A percentile compares a stretch with the other conserved stretches of the same genome.
These are phyloP conservation scores for Graphium colonna DNA, from an alignment of 2,888 invertebrate genomes.

Conservation along the genomic window DNA sequence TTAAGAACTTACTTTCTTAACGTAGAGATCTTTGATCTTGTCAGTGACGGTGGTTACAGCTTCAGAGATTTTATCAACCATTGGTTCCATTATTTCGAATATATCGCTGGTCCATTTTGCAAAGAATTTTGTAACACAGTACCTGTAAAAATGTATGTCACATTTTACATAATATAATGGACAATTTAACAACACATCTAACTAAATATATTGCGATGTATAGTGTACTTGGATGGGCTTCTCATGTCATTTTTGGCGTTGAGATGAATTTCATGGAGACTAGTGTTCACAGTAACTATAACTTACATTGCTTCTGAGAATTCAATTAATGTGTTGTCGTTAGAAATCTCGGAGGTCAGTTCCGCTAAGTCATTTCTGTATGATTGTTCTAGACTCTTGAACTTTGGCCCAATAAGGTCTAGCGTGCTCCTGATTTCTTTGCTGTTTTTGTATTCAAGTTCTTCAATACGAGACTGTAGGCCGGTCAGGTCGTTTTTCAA, in stretches of 20 bases:
- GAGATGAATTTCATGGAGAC: too few species aligned
- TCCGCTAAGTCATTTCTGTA: slow-evolving; percentile 83
- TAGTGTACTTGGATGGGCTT: too few species aligned
- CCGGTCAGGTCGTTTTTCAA: slow-evolving; percentile 64
- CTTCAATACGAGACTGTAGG: slow-evolving; percentile 54
- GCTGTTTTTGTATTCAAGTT: slow-evolving; percentile 55
- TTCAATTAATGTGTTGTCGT: slow-evolving; percentile 84
- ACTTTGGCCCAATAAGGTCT: slow-evolving; percentile 72
- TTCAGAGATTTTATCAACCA: slow-evolving; percentile 47
- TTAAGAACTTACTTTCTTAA: slow-evolving; percentile 57
- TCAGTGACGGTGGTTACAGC: slow-evolving; percentile 41
- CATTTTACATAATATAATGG: too few species aligned
- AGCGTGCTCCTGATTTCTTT: slow-evolving; percentile 65
- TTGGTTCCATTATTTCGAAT: slow-evolving; percentile 45
- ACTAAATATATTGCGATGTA: too few species aligned
- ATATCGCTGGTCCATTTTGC: slow-evolving; percentile 56
- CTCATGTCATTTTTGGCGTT: too few species aligned
- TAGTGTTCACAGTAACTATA: too few species aligned
- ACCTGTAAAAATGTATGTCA: slow-evolving; percentile 35
- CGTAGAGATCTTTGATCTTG: slow-evolving; percentile 52
- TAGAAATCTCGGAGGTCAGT: slow-evolving; percentile 84
- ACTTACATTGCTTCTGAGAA: slow-evolving; percentile 82
- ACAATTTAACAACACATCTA: too few species aligned
- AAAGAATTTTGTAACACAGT: slow-evolving; percentile 48
- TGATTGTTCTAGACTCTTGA: slow-evolving; percentile 81